Base-by-base conservation (phyloP, 2,113 vertebrate species). In the Calcarius ornatus region DNA sequence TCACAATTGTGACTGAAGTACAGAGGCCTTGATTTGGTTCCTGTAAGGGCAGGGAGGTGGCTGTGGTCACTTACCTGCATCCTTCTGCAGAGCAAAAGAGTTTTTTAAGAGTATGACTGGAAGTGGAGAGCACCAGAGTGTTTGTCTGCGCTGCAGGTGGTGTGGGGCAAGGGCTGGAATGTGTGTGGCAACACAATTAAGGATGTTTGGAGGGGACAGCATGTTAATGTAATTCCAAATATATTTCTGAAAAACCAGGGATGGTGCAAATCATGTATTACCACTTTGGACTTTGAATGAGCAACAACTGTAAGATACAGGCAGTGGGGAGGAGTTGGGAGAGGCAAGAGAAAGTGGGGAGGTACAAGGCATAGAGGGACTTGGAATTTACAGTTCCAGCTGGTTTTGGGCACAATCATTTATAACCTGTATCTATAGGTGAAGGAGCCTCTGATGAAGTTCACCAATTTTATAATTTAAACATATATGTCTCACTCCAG, bases 121-220 rank as follows among this genome's bases (percentile, higher is more conserved):
- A 15, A 53, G 10, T 12, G 15, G 48, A 70, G 57, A 61, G 31
- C 35, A 47, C 14, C 19, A 22, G n/a, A 30, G 4, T 1, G 0
- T 85, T 59, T 77, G 28, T 15, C 57, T 47, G 4, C 5, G 8
- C 10, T 0, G 0, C 54, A 65, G 45, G n/a, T 2, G 1, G 13
- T 2, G 2, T 22, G 11, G 21, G 40, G 31, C 27, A 59, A 27
- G 47, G 30, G 22, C 48, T 65, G 43, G 17, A 45, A 33, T 28
- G 17, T 24, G 25, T 43, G 60, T 45, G 50, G 37, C 66, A 76
- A 53, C 1, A 8, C 24, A 57, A 5, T 15, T 64, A 37, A 38
- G 61, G 47, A 48, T 4, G 2, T 31, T 31, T 60, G 48, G 56
- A 80, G 40, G 12, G 35, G 4, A 27, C 17, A 65, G 57, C 25